Evolutionary conservation across 2,888 invertebrate genomes (phyloP).

Genomic region (Blomia tropicalis): DNA sequence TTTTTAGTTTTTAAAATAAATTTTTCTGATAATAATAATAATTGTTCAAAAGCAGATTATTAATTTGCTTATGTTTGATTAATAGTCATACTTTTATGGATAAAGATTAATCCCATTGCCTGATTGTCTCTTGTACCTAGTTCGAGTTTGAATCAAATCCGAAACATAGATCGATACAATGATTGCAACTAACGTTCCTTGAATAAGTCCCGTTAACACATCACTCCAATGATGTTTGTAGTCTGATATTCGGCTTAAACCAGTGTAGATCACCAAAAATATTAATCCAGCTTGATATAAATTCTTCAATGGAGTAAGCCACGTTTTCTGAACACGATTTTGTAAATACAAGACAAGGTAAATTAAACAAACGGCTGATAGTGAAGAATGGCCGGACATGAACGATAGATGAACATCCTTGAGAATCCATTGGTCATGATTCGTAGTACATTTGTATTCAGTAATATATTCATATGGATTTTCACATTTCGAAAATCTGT

Average conservation of each 20-base stretch:
- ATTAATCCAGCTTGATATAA: conserved; percentile 65
- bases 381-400: conserved; percentile 79
- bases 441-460: conserved; percentile 31
- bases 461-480: conserved; percentile 36
- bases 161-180: not conserved
- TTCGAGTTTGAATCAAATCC: too few relatives aligned
- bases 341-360: conserved; percentile 50
- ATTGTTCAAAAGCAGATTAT: too few relatives aligned
- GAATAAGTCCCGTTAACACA: conserved; percentile 57
- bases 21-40: too few relatives aligned
- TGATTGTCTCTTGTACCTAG: too few relatives aligned
- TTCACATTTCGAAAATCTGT: conserved; percentile 40
- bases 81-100: too few relatives aligned
- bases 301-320: conserved; percentile 62
- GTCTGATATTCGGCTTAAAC: conserved; percentile 77
- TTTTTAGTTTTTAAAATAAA: too few relatives aligned
- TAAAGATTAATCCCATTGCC: too few relatives aligned
- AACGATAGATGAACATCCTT: conserved; percentile 50
- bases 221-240: conserved; percentile 98
- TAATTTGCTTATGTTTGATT: too few relatives aligned
- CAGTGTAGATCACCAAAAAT: conserved; percentile 64
- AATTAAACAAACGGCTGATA: conserved; percentile 50
- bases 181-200: conserved; percentile 38
- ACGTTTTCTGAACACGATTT: conserved; percentile 58
- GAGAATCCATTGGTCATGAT: conserved; percentile 28